A percentile compares a stretch with the other conserved stretches of the same genome.
These are phyloP conservation scores for Maniola hyperantus DNA, from an alignment of 2,888 invertebrate genomes.

Conservation along the genomic window DNA sequence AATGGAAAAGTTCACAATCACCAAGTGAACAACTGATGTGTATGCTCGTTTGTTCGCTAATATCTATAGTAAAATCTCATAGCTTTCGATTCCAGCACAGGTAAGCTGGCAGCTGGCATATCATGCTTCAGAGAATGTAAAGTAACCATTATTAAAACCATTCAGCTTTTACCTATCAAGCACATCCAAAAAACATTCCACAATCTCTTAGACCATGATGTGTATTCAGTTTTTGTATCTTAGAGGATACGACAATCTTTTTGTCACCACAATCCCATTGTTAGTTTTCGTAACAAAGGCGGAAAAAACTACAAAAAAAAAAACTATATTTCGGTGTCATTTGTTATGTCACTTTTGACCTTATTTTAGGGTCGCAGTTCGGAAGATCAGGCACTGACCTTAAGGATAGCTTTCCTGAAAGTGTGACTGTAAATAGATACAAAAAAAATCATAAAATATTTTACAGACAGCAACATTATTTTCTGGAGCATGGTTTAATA, in stretches of 20 bases:
- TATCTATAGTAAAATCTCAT: no score
- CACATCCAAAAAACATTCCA: not conserved
- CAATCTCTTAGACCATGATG: not conserved
- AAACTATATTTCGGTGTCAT: constrained; percentile 18
- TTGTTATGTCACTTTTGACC: constrained; percentile 16
- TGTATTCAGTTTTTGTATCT: constrained; percentile 27
- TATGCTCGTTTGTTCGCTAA: no score
- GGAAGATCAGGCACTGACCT: not conserved
- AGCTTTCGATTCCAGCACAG: no score
- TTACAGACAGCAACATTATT: no score
- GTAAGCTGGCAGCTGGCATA: no score
- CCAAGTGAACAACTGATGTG: no score
- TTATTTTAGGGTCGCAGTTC: constrained; percentile 1
- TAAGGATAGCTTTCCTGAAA: not conserved
- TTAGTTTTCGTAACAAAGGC: constrained; percentile 39
- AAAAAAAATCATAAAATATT: no score
- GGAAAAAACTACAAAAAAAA: constrained; percentile 33
- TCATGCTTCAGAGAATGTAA: no score
- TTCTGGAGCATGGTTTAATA: no score
- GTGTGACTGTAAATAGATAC: no score
- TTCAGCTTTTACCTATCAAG: not conserved
- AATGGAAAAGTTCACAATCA: no score
- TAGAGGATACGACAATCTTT: constrained; percentile 32
- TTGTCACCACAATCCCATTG: constrained; percentile 41
- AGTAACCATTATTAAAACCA: no score